Evolutionary conservation across 2,797 vertebrate species (phyloP), one percentile per base, ranked within the genome.

Genomic region (Botia kubotai): DNA sequence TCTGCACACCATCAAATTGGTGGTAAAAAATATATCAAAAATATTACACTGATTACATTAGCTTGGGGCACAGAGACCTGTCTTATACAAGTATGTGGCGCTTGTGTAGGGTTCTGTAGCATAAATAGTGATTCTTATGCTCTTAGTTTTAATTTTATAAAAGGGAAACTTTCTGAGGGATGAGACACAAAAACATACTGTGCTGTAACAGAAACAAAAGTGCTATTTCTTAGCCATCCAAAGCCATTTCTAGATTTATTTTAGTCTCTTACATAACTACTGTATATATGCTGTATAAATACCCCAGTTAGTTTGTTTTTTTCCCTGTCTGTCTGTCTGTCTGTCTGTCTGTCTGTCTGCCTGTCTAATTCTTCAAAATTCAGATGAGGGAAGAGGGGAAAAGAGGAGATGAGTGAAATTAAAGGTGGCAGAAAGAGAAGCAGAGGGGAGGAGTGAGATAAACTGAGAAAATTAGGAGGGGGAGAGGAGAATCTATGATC

Each of bases 401-500:
- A 33, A 79, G 66, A 70, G 74, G 48, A 71, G 65, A 80, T 43
- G 33, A 52, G 46, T 58, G 23, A 66, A 12, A 33, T 68, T 55
- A 71, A 53, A 55, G 68, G 68, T 62, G 63, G 57, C 55, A 81
- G 6, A 62, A 57, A 57, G 39, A 74, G 50, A 63, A 29, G 46
- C 60, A 46, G 43, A 69, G 23, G 19, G 57, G 65, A 72, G 72
- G 73, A 71, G 72, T 39, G 43, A 73, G 29, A 65, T 65, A 82
- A 50, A 72, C 72, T 66, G 58, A 75, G 23, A 70, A 19, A 81
- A 29, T 43, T 4, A 16, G 52, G 6, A 39, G 21, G 73, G 50
- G 72, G 17, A 72, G 55, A 57, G 74, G 17, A 65, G 65, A 29
- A 67, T 72, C 66, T 65, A 79, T 72, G 72, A 82, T 82, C 72